phyloP scores from a whole-genome alignment of 2,888 invertebrate genomes.

The Molanna angustata region DNA sequence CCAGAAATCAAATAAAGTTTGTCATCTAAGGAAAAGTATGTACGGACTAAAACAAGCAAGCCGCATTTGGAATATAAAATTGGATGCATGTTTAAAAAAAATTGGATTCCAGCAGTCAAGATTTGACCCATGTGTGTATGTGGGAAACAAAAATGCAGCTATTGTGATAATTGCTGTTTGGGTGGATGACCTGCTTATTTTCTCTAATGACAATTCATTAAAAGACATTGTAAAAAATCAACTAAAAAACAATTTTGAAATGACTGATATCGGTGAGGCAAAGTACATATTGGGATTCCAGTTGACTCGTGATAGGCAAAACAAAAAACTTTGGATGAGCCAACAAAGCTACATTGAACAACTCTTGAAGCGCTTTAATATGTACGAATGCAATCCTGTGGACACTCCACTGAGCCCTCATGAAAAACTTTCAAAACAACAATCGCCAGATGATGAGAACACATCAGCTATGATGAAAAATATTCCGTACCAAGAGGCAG shows the following conservation, averaged over 20 bases:
- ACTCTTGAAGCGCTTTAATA: neutral
- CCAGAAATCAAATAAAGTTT: constrained; percentile 4
- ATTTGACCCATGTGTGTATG: constrained; percentile 1
- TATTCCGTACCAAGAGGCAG: neutral
- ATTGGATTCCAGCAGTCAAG: neutral
- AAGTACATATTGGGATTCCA: neutral
- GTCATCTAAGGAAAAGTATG: neutral
- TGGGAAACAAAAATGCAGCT: neutral
- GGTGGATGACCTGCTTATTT: neutral
- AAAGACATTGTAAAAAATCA: neutral
- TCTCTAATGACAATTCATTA: neutral
- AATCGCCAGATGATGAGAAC: neutral
- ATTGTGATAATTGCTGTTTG: neutral
- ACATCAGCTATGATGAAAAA: neutral
- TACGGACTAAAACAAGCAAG: neutral
- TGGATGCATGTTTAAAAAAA: neutral
- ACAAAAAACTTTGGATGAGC: neutral
- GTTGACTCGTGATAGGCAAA: neutral
- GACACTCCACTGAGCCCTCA: too few relatives aligned
- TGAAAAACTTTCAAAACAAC: neutral
- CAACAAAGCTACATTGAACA: neutral
- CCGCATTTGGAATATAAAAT: neutral
- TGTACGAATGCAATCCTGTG: neutral
- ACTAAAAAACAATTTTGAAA: neutral
- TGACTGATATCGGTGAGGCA: constrained; percentile 1